phyloP scores from a whole-genome alignment of 2,113 vertebrate genomes.

The Ptilonorhynchus violaceus region DNA sequence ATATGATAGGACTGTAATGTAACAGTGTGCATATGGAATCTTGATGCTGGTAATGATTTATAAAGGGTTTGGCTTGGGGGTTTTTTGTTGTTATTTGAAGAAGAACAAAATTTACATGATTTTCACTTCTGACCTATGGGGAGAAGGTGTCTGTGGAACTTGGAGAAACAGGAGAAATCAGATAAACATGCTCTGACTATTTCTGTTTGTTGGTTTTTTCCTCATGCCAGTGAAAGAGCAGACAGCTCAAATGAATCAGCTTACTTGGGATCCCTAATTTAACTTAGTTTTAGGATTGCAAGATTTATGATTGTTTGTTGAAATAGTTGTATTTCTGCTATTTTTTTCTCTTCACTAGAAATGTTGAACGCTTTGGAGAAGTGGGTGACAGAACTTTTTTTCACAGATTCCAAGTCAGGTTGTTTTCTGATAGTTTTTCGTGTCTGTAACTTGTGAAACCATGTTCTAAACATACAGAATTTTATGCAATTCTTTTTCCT shows the following conservation, averaged over 20 bases:
- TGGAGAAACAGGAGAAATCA: not conserved
- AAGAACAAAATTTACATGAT: not conserved
- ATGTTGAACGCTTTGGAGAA: slow-evolving; percentile 81
- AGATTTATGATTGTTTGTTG: not conserved
- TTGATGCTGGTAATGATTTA: not conserved
- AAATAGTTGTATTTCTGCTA: not conserved
- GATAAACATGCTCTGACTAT: not conserved
- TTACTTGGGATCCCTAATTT: not conserved
- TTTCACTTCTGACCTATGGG: not conserved
- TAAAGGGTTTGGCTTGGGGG: not conserved
- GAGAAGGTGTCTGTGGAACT: not conserved
- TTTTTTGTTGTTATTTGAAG: not conserved
- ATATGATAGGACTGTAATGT: not conserved
- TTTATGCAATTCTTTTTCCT: not conserved
- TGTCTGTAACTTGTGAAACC: not conserved
- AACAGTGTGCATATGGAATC: not conserved
- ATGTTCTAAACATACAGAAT: not conserved
- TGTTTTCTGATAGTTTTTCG: not conserved
- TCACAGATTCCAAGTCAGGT: slow-evolving; percentile 77
- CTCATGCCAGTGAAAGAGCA: not conserved
- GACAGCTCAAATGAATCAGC: not conserved
- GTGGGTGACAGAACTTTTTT: slow-evolving; percentile 82
- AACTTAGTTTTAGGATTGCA: not conserved
- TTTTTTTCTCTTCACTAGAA: slow-evolving; percentile 58
- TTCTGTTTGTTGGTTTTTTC: not conserved